These are phyloP conservation scores for Xestia rhomboidea DNA, from an alignment of 2,888 invertebrate genomes.

Conservation along the genomic window DNA sequence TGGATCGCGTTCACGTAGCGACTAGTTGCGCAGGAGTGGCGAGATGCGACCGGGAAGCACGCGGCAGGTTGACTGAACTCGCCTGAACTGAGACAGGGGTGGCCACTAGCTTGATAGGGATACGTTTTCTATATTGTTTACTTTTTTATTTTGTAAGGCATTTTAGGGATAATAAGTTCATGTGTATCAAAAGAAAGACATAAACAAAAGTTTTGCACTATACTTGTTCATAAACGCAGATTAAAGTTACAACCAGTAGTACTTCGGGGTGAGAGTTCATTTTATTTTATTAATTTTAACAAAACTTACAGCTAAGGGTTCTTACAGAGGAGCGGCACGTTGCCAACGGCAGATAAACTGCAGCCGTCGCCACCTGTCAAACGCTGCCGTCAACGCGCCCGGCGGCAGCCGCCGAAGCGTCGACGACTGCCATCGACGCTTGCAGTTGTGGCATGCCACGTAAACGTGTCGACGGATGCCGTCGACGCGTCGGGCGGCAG, in stretches of 20 bases:
- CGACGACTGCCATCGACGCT: too few species aligned
- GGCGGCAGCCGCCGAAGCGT: too few species aligned
- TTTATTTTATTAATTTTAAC: too few species aligned
- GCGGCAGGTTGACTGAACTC: conserved; percentile 85
- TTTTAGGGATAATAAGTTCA: not conserved
- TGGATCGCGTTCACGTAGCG: conserved; percentile 63
- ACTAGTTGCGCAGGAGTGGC: conserved; percentile 68
- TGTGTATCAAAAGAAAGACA: not conserved
- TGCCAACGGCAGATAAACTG: too few species aligned
- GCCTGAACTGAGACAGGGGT: conserved; percentile 80
- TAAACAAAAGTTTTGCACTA: not conserved
- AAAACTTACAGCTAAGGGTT: too few species aligned
- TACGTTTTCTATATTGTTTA: not conserved
- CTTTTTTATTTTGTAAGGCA: not conserved
- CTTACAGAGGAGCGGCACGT: too few species aligned
- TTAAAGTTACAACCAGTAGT: not conserved
- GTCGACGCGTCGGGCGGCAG: too few species aligned
- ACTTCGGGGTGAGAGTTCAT: not conserved
- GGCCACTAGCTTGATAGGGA: conserved; percentile 42
- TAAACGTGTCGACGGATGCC: too few species aligned
- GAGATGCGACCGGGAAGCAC: conserved; percentile 71
- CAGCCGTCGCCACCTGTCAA: too few species aligned
- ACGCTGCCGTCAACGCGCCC: too few species aligned
- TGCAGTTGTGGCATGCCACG: too few species aligned
- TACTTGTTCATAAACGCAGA: not conserved